Evolutionary conservation across 2,113 vertebrate genomes (phyloP).

Genomic region (Gopherus flavomarginatus): DNA sequence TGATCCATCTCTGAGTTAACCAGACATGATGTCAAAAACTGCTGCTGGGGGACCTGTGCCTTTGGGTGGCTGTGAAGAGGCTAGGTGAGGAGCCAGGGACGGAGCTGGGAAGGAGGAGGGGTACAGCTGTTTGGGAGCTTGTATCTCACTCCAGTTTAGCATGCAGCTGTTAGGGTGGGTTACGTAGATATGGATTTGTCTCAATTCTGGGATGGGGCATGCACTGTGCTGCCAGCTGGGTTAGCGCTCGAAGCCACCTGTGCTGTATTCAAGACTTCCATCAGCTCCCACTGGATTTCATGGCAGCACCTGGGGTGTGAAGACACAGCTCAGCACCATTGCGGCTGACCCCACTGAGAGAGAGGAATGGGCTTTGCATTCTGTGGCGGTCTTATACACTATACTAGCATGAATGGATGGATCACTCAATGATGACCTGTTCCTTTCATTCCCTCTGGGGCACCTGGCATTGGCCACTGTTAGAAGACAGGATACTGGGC

Average conservation of each 20-base stretch:
- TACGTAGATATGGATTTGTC: neutral
- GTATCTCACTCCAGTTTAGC: neutral
- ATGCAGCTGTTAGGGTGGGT: accelerated
- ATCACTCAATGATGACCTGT: too few relatives aligned
- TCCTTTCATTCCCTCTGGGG: too few relatives aligned
- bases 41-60: neutral
- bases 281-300: neutral
- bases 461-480: too few relatives aligned
- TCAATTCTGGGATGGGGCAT: neutral
- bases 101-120: neutral
- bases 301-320: neutral
- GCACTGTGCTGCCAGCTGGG: neutral
- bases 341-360: too few relatives aligned
- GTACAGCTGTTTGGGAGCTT: neutral
- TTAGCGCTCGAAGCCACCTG: neutral
- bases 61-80: neutral
- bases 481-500: too few relatives aligned
- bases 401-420: neutral
- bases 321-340: neutral
- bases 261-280: neutral
- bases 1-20: neutral
- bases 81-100: too few relatives aligned
- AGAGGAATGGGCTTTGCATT: neutral
- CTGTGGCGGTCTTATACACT: neutral
- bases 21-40: neutral